phyloP scores from a whole-genome alignment of 2,113 vertebrate genomes.

The Ranitomeya imitator region DNA sequence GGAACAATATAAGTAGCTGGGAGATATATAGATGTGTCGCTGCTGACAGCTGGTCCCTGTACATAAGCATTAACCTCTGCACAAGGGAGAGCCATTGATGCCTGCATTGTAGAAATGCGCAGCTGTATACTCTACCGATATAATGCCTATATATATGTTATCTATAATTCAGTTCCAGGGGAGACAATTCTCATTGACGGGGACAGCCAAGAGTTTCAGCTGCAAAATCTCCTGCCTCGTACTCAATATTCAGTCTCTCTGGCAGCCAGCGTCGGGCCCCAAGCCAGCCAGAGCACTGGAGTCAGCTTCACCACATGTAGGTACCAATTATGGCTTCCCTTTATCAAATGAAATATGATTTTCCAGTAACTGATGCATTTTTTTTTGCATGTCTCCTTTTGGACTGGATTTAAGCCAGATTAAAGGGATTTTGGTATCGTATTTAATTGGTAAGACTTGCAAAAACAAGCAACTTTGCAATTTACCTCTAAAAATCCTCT shows the following conservation, averaged over 20 bases:
- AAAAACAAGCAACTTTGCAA: too few relatives aligned
- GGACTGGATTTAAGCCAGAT: too few relatives aligned
- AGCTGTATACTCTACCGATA: not conserved
- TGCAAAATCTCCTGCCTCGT: conserved; percentile 84
- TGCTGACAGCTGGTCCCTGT: not conserved
- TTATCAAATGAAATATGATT: not conserved
- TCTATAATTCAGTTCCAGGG: conserved; percentile 76
- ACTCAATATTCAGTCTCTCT: conserved; percentile 86
- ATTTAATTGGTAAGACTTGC: too few relatives aligned
- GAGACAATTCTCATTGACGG: conserved; percentile 93
- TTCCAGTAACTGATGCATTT: not conserved
- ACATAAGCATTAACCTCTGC: conserved; percentile 20
- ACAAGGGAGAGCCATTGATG: not conserved
- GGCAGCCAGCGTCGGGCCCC: conserved; percentile 86
- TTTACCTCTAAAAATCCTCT: too few relatives aligned
- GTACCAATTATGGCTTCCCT: conserved; percentile 62
- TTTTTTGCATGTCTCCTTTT: not conserved
- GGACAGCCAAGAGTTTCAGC: conserved; percentile 82
- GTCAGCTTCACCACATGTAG: conserved; percentile 91
- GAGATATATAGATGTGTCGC: not conserved
- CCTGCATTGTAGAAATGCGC: not conserved
- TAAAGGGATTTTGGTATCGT: not conserved
- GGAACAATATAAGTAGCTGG: not conserved
- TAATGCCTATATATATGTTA: not conserved
- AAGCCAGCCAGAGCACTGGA: conserved; percentile 85